A percentile compares a stretch with the other conserved stretches of the same genome.
phyloP scores from a whole-genome alignment of 2,797 vertebrate species.

The Euthynnus affinis region DNA sequence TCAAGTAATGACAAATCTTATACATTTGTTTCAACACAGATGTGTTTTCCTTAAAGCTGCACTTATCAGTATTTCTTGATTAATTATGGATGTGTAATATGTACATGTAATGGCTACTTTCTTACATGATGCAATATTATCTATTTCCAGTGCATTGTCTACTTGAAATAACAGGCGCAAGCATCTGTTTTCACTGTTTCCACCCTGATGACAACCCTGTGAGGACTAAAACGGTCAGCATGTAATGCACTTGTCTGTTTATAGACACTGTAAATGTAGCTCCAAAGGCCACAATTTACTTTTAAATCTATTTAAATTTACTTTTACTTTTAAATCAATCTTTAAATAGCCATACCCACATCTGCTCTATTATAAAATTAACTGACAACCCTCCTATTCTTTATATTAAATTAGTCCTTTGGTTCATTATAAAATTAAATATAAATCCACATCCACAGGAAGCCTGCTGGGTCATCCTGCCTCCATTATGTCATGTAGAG shows the following conservation, averaged over 20 bases:
- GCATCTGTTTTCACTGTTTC: too few species aligned
- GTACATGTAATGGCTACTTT: not conserved
- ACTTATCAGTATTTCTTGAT: not conserved
- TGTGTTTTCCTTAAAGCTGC: not conserved
- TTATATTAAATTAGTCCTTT: conserved; percentile 6
- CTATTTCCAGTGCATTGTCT: too few species aligned
- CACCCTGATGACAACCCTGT: too few species aligned
- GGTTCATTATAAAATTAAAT: conserved; percentile 18
- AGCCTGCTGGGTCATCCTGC: not conserved
- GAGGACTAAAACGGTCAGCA: too few species aligned
- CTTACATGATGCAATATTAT: too few species aligned
- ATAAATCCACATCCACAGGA: conserved; percentile 1
- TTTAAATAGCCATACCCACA: not conserved
- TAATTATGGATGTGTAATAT: conserved; percentile 1
- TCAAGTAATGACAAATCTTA: not conserved
- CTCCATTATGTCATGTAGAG: too few species aligned
- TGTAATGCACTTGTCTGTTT: not conserved
- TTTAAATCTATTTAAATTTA: too few species aligned
- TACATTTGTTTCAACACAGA: not conserved
- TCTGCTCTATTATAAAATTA: not conserved
- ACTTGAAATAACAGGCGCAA: too few species aligned
- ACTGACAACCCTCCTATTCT: not conserved
- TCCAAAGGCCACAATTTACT: not conserved
- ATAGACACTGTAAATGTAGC: not conserved
- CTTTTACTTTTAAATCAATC: not conserved